phyloP scores from a whole-genome alignment of 2,113 vertebrate species.

The Scytalopus superciliaris region DNA sequence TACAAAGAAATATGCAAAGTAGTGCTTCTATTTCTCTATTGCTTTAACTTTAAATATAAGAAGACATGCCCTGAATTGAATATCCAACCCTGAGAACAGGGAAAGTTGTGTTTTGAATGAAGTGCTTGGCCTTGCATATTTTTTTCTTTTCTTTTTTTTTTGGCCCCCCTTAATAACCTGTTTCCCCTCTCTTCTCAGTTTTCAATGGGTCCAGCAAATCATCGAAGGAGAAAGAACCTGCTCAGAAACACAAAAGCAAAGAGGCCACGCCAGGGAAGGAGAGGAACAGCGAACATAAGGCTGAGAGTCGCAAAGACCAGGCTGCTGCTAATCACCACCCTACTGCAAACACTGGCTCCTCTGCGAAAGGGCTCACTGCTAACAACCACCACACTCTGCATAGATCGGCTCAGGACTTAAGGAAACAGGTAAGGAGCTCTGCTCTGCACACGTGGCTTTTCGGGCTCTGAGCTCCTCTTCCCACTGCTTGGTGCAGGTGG shows the following conservation, averaged over 20 bases:
- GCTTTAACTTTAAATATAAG: background rate
- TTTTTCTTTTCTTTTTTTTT: no score
- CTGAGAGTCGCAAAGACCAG: constrained; percentile 84
- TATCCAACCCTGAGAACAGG: background rate
- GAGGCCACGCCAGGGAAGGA: constrained; percentile 87
- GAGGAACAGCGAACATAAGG: constrained; percentile 82
- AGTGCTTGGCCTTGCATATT: background rate
- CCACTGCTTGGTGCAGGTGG: background rate
- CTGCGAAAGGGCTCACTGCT: constrained; percentile 76
- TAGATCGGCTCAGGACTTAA: constrained; percentile 91
- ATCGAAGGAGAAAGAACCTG: constrained; percentile 78
- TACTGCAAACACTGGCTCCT: constrained; percentile 76
- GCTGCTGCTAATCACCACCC: constrained; percentile 68
- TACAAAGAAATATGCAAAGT: background rate
- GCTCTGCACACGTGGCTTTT: background rate
- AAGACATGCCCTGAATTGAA: background rate
- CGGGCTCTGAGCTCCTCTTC: background rate
- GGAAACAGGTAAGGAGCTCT: constrained; percentile 87
- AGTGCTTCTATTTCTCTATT: background rate
- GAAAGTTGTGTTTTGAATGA: background rate
- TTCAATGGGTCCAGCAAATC: constrained; percentile 91
- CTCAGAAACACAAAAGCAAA: constrained; percentile 84
- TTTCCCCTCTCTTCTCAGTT: constrained; percentile 70
- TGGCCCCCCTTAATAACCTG: background rate
- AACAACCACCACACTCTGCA: constrained; percentile 83